A percentile compares a stretch with the other conserved stretches of the same genome.
Evolutionary conservation across 2,888 invertebrate species (phyloP).

Genomic region (Nomada fabriciana): DNA sequence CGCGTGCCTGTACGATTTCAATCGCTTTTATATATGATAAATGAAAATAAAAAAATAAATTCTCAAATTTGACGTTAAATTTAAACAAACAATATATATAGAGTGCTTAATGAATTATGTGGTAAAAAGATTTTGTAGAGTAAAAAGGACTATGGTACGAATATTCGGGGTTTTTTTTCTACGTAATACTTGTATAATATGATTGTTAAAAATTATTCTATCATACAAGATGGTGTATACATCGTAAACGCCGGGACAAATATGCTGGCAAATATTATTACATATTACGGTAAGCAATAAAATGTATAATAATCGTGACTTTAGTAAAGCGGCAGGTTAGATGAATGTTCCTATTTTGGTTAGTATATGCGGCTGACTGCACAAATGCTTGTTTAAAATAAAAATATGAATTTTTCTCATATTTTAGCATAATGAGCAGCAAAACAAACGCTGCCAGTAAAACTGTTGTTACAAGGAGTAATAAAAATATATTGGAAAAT

Average conservation of each 20-base stretch:
- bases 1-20: constrained; percentile 15
- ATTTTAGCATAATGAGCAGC: constrained; percentile 71
- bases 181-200: constrained; percentile 17
- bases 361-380: not conserved
- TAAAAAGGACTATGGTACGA: not conserved
- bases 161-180: not conserved
- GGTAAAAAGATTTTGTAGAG: constrained; percentile 16
- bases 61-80: constrained; percentile 5
- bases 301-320: not conserved
- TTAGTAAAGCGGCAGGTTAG: constrained; percentile 30
- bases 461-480: constrained; percentile 54
- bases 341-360: not conserved
- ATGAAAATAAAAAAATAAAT: constrained; percentile 3
- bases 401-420: constrained; percentile 19
- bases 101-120: not conserved
- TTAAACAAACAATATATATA: not conserved
- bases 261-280: constrained; percentile 35
- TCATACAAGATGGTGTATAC: constrained; percentile 19
- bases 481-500: constrained; percentile 60
- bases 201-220: constrained; percentile 37
- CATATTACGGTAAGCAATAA: constrained; percentile 31
- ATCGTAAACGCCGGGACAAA: constrained; percentile 28
- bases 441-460: constrained; percentile 61
- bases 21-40: constrained; percentile 1
- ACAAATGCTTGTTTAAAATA: not conserved